A percentile compares a stretch with the other conserved stretches of the same genome.
These are phyloP conservation scores for Sarcophaga subvicina DNA, from an alignment of 2,888 invertebrate species.

Conservation along the genomic window DNA sequence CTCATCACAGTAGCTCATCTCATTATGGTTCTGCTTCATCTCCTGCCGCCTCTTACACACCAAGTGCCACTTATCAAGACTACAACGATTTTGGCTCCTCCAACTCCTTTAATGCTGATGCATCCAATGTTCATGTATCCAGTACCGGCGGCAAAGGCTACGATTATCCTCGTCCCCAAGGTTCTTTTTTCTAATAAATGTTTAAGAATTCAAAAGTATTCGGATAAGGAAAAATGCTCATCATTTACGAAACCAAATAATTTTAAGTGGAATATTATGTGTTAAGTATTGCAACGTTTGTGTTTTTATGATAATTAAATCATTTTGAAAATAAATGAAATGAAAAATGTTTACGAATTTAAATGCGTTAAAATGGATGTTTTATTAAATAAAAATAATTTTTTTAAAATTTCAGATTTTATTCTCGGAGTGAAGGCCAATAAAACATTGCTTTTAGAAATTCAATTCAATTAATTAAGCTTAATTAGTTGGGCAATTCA, in stretches of 20 bases:
- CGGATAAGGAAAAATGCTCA: background rate
- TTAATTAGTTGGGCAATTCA: too few relatives aligned
- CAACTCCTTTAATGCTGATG: background rate
- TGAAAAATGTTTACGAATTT: slow-evolving; percentile 2
- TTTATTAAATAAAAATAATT: too few relatives aligned
- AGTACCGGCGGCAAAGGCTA: slow-evolving; percentile 49
- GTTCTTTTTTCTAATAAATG: background rate
- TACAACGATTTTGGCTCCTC: background rate
- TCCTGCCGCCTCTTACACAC: background rate
- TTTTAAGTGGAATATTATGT: background rate
- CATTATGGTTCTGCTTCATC: slow-evolving; percentile 19
- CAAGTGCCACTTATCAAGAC: background rate
- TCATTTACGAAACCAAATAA: background rate
- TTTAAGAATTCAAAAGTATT: background rate
- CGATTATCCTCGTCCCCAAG: slow-evolving; percentile 49
- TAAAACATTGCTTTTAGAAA: too few relatives aligned
- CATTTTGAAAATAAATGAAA: slow-evolving; percentile 38
- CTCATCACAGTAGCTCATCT: background rate
- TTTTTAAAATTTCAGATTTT: too few relatives aligned
- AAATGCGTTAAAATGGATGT: background rate
- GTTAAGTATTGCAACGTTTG: slow-evolving; percentile 1
- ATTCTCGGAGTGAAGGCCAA: too few relatives aligned
- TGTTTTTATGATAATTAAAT: slow-evolving; percentile 9
- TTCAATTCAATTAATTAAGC: too few relatives aligned
- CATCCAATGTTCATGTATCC: slow-evolving; percentile 32